These are phyloP conservation scores for Frankliniella intonsa DNA, from an alignment of 2,888 invertebrate species.

Conservation along the genomic window DNA sequence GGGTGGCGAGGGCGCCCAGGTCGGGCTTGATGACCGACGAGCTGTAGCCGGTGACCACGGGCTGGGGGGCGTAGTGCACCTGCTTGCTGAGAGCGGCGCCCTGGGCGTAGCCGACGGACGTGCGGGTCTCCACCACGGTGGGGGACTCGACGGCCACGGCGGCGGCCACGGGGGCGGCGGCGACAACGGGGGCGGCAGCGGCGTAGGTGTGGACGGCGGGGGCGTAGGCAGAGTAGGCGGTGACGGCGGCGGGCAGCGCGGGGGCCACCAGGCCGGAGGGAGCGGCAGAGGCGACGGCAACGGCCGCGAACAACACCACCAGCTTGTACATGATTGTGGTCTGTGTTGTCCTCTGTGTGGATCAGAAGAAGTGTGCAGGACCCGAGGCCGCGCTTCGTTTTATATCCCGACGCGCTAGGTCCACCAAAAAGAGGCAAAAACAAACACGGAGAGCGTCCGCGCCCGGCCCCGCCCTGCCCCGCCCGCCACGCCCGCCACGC, in stretches of 20 bases:
- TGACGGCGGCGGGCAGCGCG: not conserved
- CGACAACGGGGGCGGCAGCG: conserved; percentile 9
- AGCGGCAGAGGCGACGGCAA: conserved; percentile 4
- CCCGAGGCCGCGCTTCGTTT: not conserved
- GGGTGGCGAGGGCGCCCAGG: conserved; percentile 40
- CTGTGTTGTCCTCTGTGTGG: conserved; percentile 7
- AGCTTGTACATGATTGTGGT: conserved; percentile 8
- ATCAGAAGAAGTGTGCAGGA: conserved; percentile 12
- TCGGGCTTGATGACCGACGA: conserved; percentile 43
- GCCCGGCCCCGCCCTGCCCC: not conserved
- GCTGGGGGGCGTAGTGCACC: conserved; percentile 43
- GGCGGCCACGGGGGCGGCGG: conserved; percentile 3
- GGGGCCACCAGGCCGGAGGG: conserved; percentile 15
- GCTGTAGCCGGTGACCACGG: conserved; percentile 45
- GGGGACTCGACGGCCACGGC: conserved; percentile 12
- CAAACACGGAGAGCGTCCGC: not conserved
- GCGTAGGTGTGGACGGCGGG: conserved; percentile 22
- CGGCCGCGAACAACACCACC: conserved; percentile 25
- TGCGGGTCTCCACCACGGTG: conserved; percentile 19
- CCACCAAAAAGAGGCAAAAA: not conserved
- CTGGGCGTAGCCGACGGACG: conserved; percentile 32
- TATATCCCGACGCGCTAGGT: not conserved
- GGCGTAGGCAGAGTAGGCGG: not conserved
- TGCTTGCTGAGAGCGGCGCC: conserved; percentile 41
- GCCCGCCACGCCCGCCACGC: not conserved